phyloP scores from a whole-genome alignment of 37 sponge, comb jelly and placozoan genomes.

The Geodia barretti region DNA sequence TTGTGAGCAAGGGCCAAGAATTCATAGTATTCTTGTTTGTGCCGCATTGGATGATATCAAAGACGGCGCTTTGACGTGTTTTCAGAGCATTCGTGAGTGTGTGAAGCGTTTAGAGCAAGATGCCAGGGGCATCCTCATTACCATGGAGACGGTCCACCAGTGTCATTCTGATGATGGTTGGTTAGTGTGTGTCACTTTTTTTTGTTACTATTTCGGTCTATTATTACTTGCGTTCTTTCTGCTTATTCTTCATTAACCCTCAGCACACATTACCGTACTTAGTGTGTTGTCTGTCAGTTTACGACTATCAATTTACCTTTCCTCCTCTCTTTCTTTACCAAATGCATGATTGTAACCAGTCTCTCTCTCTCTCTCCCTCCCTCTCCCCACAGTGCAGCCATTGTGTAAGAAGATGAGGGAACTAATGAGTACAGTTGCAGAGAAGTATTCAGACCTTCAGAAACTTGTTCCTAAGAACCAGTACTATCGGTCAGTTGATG shows the following conservation, averaged over 20 bases:
- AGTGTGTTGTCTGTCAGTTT: too few relatives aligned
- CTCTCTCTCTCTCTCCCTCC: background rate
- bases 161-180: slow-evolving; percentile 14
- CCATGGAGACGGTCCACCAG: slow-evolving; percentile 40
- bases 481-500: background rate
- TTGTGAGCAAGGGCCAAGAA: background rate
- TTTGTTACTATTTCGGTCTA: background rate
- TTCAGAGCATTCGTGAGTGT: slow-evolving; percentile 24
- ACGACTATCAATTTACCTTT: too few relatives aligned
- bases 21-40: background rate
- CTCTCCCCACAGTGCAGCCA: background rate
- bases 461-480: background rate
- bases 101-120: slow-evolving; percentile 45
- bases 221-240: background rate
- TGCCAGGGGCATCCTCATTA: slow-evolving; percentile 23
- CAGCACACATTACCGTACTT: too few relatives aligned
- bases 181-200: background rate
- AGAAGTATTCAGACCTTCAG: background rate
- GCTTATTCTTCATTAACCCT: too few relatives aligned
- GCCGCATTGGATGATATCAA: background rate
- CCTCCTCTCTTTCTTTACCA: background rate
- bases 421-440: background rate
- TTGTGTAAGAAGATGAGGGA: background rate
- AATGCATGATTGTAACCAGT: background rate
- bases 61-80: background rate